Evolutionary conservation across 2,113 vertebrate genomes (phyloP).

Genomic region (Redunca redunca): DNA sequence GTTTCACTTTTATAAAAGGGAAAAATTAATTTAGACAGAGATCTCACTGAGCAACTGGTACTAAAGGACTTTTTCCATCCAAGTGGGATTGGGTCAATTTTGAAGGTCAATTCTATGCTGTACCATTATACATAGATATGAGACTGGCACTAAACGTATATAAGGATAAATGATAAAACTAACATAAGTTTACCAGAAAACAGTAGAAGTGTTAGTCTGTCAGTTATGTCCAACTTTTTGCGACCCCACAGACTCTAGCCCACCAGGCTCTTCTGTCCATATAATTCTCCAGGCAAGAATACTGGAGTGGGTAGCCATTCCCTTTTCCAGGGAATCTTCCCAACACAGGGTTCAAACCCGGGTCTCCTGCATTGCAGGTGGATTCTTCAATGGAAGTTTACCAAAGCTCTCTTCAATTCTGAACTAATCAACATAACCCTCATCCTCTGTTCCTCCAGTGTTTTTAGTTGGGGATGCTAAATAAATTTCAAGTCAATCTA

Average conservation of each 20-base stretch:
- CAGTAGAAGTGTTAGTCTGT: not conserved
- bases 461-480: constrained; percentile 1
- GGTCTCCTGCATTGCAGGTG: not conserved
- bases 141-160: not conserved
- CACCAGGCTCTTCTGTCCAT: not conserved
- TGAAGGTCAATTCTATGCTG: not conserved
- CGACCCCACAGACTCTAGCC: rapidly evolving
- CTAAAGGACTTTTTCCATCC: not conserved
- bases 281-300: not conserved
- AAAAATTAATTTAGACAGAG: not conserved
- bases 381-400: not conserved
- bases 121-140: not conserved
- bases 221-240: not conserved
- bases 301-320: not conserved
- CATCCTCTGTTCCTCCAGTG: not conserved
- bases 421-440: not conserved
- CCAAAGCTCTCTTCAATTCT: not conserved
- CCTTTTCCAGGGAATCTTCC: not conserved
- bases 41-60: not conserved
- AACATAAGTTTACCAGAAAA: not conserved
- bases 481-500: not conserved
- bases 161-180: not conserved
- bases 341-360: not conserved
- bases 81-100: not conserved
- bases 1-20: not conserved